These are phyloP conservation scores for Xestia c-nigrum DNA, from an alignment of 2,888 invertebrate genomes.

Conservation along the genomic window DNA sequence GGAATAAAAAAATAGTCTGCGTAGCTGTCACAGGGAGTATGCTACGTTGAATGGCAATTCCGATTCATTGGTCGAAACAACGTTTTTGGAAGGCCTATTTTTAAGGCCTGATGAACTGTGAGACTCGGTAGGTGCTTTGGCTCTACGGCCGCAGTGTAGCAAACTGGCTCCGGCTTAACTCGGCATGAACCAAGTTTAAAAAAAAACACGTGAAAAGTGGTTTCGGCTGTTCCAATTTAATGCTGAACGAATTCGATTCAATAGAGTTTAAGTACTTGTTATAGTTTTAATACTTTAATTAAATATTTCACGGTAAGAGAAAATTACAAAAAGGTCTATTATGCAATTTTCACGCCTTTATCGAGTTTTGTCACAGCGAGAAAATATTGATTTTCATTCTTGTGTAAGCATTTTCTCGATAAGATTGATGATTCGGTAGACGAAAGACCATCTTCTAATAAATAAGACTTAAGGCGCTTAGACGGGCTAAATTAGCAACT, in stretches of 20 bases:
- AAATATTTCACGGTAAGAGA: slow-evolving; percentile 16
- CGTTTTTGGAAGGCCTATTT: too few species aligned
- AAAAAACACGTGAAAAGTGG: not conserved
- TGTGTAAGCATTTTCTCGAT: not conserved
- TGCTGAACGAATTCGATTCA: slow-evolving; percentile 24
- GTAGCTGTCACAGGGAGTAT: not conserved
- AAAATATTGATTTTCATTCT: slow-evolving; percentile 27
- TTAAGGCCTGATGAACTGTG: not conserved
- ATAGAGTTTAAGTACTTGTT: not conserved
- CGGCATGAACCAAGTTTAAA: not conserved
- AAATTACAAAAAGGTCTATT: slow-evolving; percentile 23
- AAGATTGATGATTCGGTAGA: not conserved
- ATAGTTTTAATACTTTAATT: not conserved
- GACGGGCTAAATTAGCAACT: too few species aligned
- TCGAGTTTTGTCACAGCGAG: not conserved
- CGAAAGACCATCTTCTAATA: not conserved
- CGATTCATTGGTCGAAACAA: not conserved
- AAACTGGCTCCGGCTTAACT: not conserved
- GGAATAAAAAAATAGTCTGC: not conserved
- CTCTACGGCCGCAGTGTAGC: not conserved
- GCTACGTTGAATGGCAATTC: not conserved
- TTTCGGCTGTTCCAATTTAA: not conserved
- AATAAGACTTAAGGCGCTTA: too few species aligned
- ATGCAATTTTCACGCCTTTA: slow-evolving; percentile 12
- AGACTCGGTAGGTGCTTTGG: not conserved